Evolutionary conservation across 2,113 vertebrate genomes (phyloP).

Genomic region (Mugil cephalus): DNA sequence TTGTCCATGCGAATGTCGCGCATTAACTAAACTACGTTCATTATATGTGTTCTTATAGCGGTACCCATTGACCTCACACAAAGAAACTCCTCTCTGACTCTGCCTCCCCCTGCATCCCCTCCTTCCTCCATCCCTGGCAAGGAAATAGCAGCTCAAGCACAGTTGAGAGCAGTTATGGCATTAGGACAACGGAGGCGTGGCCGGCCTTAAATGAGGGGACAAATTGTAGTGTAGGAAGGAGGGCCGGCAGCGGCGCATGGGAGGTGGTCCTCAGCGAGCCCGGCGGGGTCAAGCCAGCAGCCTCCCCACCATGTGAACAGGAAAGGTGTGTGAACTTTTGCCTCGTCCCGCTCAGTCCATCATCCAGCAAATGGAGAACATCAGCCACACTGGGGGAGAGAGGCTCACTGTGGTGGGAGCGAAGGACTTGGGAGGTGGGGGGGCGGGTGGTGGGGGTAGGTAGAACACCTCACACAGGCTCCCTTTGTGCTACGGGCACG

Average conservation of each 20-base stretch:
- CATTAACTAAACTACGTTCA: slow-evolving; percentile 38
- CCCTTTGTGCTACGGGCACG: slow-evolving; percentile 91
- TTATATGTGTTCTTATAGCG: slow-evolving; percentile 40
- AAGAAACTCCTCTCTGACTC: slow-evolving; percentile 53
- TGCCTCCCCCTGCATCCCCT: slow-evolving; percentile 14
- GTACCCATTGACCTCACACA: slow-evolving; percentile 49
- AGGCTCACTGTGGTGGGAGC: slow-evolving; percentile 48
- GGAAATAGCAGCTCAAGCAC: slow-evolving; percentile 63
- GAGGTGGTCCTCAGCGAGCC: slow-evolving; percentile 65
- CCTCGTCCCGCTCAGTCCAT: slow-evolving; percentile 91
- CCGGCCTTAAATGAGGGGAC: slow-evolving; percentile 72
- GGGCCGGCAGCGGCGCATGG: slow-evolving; percentile 59
- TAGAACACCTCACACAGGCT: slow-evolving; percentile 89
- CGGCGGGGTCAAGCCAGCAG: slow-evolving; percentile 63
- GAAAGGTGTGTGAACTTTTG: slow-evolving; percentile 97
- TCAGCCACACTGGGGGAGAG: slow-evolving; percentile 86
- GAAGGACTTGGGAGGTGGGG: slow-evolving; percentile 10
- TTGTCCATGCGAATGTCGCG: slow-evolving; percentile 7
- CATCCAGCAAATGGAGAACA: slow-evolving; percentile 96
- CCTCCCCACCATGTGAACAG: slow-evolving; percentile 89
- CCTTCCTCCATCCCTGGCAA: slow-evolving; percentile 41
- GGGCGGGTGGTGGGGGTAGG: slow-evolving; percentile 53
- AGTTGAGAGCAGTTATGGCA: slow-evolving; percentile 68
- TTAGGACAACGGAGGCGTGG: slow-evolving; percentile 72
- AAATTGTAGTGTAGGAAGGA: slow-evolving; percentile 71